Evolutionary conservation across 2,113 vertebrate species (phyloP).

Genomic region (Malurus alboscapulatus): DNA sequence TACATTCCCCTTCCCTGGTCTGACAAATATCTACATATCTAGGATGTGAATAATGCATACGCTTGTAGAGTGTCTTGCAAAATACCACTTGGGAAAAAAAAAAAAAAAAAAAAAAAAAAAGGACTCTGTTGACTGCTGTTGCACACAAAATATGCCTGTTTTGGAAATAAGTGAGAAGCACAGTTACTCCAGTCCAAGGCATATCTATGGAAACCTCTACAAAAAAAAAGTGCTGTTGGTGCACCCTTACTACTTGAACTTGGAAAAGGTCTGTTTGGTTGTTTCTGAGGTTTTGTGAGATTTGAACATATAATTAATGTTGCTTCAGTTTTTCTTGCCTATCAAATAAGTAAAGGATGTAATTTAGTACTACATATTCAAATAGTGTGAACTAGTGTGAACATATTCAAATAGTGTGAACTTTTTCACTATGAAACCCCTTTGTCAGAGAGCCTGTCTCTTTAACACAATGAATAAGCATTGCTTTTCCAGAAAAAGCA

Average conservation of each 20-base stretch:
- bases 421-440: neutral
- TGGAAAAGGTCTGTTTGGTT: neutral
- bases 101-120: neutral
- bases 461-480: neutral
- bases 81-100: neutral
- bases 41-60: slow-evolving; percentile 12
- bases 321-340: neutral
- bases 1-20: neutral
- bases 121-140: neutral
- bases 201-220: neutral
- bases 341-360: neutral
- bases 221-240: neutral
- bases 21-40: slow-evolving; percentile 47
- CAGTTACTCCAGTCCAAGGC: neutral
- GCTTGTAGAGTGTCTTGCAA: neutral
- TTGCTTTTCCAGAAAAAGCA: neutral
- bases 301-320: neutral
- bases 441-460: neutral
- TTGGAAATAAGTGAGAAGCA: neutral
- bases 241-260: too few species aligned
- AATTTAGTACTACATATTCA: neutral
- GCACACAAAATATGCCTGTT: neutral
- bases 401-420: neutral
- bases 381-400: neutral
- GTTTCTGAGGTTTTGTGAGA: neutral